phyloP scores from a whole-genome alignment of 2,797 vertebrate species.

The Masticophis lateralis region DNA sequence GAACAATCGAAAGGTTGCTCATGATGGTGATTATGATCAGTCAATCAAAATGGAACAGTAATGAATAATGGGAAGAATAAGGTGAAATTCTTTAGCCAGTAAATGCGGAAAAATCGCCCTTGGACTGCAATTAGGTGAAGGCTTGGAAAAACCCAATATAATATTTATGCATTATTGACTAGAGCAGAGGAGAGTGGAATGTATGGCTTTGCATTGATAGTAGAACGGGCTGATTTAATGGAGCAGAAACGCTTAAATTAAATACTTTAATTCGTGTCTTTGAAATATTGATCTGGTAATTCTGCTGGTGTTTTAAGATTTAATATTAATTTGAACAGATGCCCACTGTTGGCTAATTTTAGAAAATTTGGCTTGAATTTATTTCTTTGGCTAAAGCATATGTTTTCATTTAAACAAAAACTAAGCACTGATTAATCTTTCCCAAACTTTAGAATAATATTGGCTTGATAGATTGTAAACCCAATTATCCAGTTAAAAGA shows the following conservation, averaged over 20 bases:
- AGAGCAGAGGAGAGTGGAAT: neutral
- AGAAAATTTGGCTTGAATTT: neutral
- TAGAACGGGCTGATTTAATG: neutral
- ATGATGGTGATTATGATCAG: neutral
- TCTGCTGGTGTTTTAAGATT: neutral
- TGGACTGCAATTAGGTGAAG: neutral
- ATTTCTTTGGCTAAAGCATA: neutral
- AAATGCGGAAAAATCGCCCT: neutral
- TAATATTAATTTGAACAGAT: neutral
- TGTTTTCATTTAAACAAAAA: neutral
- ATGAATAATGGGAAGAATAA: neutral
- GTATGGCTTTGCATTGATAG: neutral
- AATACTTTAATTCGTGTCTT: neutral
- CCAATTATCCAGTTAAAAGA: neutral
- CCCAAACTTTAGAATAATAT: neutral
- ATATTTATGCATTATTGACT: neutral
- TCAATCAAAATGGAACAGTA: neutral
- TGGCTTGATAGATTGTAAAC: neutral
- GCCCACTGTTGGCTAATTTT: neutral
- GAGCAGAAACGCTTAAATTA: neutral
- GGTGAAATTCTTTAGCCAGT: neutral
- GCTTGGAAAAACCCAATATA: neutral
- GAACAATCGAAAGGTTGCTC: neutral
- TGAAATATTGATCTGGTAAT: neutral
- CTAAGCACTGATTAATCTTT: neutral